Evolutionary conservation across 2,797 vertebrate genomes (phyloP), one percentile per base, ranked within the genome.

Genomic region (Oceanodroma leucorhoa): DNA sequence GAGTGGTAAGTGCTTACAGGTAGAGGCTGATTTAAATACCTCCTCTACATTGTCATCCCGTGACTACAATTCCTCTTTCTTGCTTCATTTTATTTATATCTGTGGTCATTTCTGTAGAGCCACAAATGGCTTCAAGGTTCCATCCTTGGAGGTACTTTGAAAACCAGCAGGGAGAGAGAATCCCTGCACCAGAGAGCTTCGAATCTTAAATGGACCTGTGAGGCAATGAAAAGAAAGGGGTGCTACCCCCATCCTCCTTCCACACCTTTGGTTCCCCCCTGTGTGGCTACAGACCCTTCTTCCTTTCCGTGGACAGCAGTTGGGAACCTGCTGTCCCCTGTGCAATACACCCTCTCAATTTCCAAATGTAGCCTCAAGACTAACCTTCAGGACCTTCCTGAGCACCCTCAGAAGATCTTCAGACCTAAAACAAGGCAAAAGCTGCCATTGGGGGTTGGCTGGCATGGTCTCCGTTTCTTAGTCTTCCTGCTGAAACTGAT

Each of bases 61-160:
- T 45, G 46, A 71, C 61, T 67, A 53, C 77, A 80, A 83, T 85
- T 83, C 53, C 19, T 73, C 62, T 82, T 84, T 66, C 36, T 82
- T 66, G 7, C 34, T 64, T 23, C 0, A 0, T 70, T 14, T 69
- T 43, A 38, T 80, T 77, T 43, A 4, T 53, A 51, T 29, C 36
- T 72, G 3, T 34, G 34, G 34, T 43, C 85, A 87, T 62, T 78
- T 70, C 43, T 38, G 14, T 26, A 75, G n/a, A 75, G 17, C 41
- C 53, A 26, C 60, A 83, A 57, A 45, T 30, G 34, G 30, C 51
- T 89, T 82, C 29, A 11, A 83, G 46, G n/a, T 65, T 65, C 18
- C 10, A 5, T 67, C 69, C 55, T 79, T 8, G 0, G 58, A 79
- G 21, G 7, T 54, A 15, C 10, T 51, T 70, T 27, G 18, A 75